Evolutionary conservation across 2,797 vertebrate species (phyloP).

Genomic region (Perdix hodgsoniae): DNA sequence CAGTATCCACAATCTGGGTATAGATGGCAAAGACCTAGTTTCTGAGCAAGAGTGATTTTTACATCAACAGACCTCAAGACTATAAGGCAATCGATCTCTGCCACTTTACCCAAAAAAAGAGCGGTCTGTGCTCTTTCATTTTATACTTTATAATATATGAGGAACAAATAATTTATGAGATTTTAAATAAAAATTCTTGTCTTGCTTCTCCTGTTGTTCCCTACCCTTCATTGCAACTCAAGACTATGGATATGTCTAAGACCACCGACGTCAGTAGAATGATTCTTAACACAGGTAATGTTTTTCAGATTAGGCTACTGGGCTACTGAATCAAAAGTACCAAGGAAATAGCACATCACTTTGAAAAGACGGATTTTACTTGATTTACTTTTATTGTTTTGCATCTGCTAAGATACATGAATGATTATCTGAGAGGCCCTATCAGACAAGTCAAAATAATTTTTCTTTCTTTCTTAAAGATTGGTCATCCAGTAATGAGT

Average conservation of each 20-base stretch:
- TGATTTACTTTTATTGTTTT: conserved; percentile 34
- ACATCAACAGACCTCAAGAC: not conserved
- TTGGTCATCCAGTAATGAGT: not conserved
- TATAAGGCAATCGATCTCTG: not conserved
- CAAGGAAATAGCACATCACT: conserved; percentile 41
- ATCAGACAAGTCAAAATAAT: not conserved
- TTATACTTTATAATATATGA: not conserved
- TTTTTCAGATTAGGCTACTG: conserved; percentile 46
- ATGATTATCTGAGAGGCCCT: not conserved
- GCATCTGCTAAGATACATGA: conserved; percentile 33
- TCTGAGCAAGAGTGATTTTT: not conserved
- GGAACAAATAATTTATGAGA: not conserved
- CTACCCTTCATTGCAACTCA: not conserved
- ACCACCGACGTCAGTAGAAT: conserved; percentile 50
- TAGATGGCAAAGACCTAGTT: not conserved
- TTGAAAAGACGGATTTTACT: conserved; percentile 42
- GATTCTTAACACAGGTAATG: conserved; percentile 40
- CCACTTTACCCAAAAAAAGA: not conserved
- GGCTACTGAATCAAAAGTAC: conserved; percentile 46
- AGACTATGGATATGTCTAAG: not conserved
- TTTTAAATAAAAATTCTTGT: not conserved
- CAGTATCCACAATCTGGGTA: not conserved
- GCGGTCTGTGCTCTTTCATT: not conserved
- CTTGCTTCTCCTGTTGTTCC: conserved; percentile 2
- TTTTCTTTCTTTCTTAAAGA: not conserved